Evolutionary conservation across 1,140 invertebrate genomes (phyloP).

Genomic region (Brachionus koreanus): DNA sequence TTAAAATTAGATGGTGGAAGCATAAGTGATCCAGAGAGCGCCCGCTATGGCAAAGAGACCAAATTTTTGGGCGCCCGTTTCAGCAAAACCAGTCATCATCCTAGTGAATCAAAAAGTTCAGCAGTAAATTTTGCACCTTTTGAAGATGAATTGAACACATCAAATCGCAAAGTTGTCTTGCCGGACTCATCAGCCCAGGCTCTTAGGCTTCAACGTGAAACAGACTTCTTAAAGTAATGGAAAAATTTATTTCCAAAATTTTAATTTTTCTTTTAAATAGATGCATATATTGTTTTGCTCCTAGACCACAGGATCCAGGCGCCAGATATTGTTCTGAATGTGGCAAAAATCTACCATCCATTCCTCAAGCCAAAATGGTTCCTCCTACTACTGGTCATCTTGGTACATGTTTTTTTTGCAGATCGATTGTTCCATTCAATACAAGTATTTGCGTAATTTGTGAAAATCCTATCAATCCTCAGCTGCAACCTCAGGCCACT

Average conservation of each 20-base stretch:
- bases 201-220: conserved; percentile 52
- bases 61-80: conserved; percentile 2
- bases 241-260: background rate
- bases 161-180: background rate
- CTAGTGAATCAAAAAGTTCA: background rate
- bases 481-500: conserved; percentile 50
- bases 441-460: conserved; percentile 54
- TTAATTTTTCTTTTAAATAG: conserved; percentile 45
- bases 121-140: conserved; percentile 16
- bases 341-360: conserved; percentile 49
- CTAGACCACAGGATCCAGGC: conserved; percentile 51
- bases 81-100: background rate
- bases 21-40: conserved; percentile 24
- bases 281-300: conserved; percentile 53
- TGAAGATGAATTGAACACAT: background rate
- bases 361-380: conserved; percentile 50
- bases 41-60: conserved; percentile 18
- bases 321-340: conserved; percentile 53
- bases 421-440: conserved; percentile 56
- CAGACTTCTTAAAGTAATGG: conserved; percentile 56
- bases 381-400: conserved; percentile 54
- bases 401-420: conserved; percentile 54
- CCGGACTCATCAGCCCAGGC: conserved; percentile 50
- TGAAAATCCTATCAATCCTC: conserved; percentile 54
- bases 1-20: conserved; percentile 5